A percentile compares a stretch with the other conserved stretches of the same genome.
Evolutionary conservation across 2,888 invertebrate species (phyloP).

Genomic region (Mayetiola destructor): DNA sequence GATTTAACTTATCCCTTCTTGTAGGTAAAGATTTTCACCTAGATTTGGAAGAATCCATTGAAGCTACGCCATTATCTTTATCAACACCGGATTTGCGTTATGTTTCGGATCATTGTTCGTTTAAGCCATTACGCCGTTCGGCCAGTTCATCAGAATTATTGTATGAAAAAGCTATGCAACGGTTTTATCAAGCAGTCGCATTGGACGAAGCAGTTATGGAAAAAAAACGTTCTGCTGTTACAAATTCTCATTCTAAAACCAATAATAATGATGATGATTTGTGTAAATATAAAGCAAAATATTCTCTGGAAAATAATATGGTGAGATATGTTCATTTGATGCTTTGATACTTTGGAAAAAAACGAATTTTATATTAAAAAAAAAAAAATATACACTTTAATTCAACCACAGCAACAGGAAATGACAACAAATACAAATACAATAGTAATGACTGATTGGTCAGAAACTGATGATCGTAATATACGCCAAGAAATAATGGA

Average conservation of each 20-base stretch:
- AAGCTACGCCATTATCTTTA: conserved; percentile 66
- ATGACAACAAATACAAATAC: background rate
- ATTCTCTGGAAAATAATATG: background rate
- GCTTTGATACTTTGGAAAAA: background rate
- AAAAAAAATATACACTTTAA: background rate
- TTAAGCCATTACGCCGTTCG: conserved; percentile 46
- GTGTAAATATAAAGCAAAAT: too few species aligned
- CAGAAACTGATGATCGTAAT: conserved; percentile 21
- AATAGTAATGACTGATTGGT: conserved; percentile 18
- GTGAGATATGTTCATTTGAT: background rate
- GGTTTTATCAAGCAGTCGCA: conserved; percentile 63
- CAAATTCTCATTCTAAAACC: conserved; percentile 16
- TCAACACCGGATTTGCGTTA: conserved; percentile 72
- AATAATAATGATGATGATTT: background rate
- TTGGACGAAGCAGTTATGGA: conserved; percentile 51
- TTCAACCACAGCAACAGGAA: background rate
- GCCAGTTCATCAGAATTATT: conserved; percentile 71
- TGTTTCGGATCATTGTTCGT: conserved; percentile 43
- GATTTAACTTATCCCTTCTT: conserved; percentile 21
- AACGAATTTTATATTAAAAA: background rate
- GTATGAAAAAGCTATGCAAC: conserved; percentile 59
- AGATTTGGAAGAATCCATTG: conserved; percentile 49
- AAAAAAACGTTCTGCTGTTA: conserved; percentile 27
- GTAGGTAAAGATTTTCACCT: conserved; percentile 45
- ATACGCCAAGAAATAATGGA: conserved; percentile 4